Conservation (phyloP, 2,113 vertebrate species). For the Engraulis encrasicolus region DNA sequence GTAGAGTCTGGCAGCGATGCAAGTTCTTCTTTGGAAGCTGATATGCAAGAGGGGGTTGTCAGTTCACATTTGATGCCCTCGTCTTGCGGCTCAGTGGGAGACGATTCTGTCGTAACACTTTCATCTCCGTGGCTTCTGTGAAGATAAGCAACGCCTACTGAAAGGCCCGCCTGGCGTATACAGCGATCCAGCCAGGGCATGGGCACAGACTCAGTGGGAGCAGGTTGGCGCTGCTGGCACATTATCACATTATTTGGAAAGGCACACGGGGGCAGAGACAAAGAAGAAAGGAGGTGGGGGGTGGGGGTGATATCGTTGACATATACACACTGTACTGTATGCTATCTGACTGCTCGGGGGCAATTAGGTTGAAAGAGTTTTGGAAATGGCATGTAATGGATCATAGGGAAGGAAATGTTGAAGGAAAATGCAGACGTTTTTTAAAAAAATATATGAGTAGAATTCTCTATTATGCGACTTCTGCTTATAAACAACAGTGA, state of each 20-base stretch:
- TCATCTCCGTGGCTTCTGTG: constrained; percentile 72
- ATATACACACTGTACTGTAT: constrained; percentile 51
- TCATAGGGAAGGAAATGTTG: not conserved
- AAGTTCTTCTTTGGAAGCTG: constrained; percentile 21
- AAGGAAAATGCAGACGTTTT: not conserved
- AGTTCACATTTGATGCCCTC: constrained; percentile 72
- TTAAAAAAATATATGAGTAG: too few relatives aligned
- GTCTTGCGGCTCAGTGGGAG: constrained; percentile 66
- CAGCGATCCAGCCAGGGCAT: constrained; percentile 71
- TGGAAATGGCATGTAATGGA: not conserved
- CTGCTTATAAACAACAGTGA: too few relatives aligned
- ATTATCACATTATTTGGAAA: constrained; percentile 31
- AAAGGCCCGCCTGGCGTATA: constrained; percentile 74
- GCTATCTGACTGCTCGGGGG: not conserved
- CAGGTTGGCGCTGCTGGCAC: constrained; percentile 62
- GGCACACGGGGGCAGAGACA: constrained; percentile 32
- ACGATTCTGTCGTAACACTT: constrained; percentile 71
- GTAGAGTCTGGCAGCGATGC: constrained; percentile 3
- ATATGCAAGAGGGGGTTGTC: constrained; percentile 37
- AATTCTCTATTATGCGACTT: too few relatives aligned
- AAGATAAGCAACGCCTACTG: constrained; percentile 78
- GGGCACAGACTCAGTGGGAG: constrained; percentile 76
- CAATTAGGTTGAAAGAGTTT: not conserved
- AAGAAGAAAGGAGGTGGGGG: too few relatives aligned
- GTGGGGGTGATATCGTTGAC: constrained; percentile 48